A percentile compares a stretch with the other conserved stretches of the same genome.
phyloP scores from a whole-genome alignment of 2,888 invertebrate genomes.

The Spicauda simplicius region DNA sequence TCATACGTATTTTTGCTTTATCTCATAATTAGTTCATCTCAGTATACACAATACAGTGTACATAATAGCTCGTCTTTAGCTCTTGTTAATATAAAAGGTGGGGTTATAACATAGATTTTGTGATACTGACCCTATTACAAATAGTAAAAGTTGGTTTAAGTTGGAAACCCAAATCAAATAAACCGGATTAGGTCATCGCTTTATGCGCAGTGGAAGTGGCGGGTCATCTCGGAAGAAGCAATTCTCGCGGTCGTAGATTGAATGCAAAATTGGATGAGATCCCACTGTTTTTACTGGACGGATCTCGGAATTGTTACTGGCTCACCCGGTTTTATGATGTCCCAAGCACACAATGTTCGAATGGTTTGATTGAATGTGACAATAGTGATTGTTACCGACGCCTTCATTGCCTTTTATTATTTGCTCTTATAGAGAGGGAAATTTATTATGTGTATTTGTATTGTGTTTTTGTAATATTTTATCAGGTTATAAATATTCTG shows the following conservation, averaged over 20 bases:
- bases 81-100: too few species aligned
- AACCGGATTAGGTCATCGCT: constrained; percentile 83
- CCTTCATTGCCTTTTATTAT: constrained; percentile 40
- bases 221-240: constrained; percentile 82
- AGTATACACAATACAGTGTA: too few species aligned
- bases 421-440: not conserved
- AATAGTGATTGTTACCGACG: constrained; percentile 76
- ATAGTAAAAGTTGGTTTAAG: constrained; percentile 54
- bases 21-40: too few species aligned
- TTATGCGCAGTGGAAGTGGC: constrained; percentile 78
- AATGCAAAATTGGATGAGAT: constrained; percentile 84
- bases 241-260: constrained; percentile 83
- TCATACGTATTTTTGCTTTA: too few species aligned
- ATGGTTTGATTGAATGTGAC: constrained; percentile 82
- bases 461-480: not conserved
- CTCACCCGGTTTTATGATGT: constrained; percentile 73
- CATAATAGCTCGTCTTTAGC: too few species aligned
- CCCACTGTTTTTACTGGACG: constrained; percentile 80
- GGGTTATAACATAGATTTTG: not conserved
- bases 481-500: not conserved
- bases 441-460: not conserved
- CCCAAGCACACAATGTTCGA: constrained; percentile 68
- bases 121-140: constrained; percentile 49
- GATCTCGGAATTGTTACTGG: constrained; percentile 65
- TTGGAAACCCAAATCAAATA: constrained; percentile 76